Evolutionary conservation across 1,140 invertebrate species (phyloP).

Genomic region (Hylaeus volcanicus): DNA sequence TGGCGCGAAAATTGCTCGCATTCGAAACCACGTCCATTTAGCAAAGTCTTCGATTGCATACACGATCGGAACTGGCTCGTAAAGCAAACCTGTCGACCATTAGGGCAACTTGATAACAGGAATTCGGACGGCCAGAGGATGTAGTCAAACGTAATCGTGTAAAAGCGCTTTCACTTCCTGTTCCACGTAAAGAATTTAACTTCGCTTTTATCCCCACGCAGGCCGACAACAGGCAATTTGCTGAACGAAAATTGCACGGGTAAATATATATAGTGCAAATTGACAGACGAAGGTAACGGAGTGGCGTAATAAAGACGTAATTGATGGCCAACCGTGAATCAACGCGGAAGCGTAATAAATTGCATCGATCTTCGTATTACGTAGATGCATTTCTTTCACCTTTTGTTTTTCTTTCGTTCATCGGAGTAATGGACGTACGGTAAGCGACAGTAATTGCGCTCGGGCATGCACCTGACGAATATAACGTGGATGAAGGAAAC

Average conservation of each 20-base stretch:
- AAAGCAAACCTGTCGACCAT: neutral
- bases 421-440: too few relatives aligned
- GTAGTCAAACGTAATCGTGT: slow-evolving; percentile 22
- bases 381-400: neutral
- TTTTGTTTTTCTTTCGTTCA: neutral
- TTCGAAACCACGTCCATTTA: neutral
- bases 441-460: too few relatives aligned
- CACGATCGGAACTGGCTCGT: neutral
- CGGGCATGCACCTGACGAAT: too few relatives aligned
- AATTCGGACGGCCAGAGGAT: neutral
- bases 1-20: neutral
- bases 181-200: slow-evolving; percentile 18
- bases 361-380: neutral
- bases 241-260: neutral
- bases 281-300: neutral
- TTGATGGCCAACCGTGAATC: neutral
- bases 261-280: neutral
- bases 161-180: slow-evolving; percentile 43
- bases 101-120: neutral
- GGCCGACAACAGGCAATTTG: neutral
- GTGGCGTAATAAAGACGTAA: neutral
- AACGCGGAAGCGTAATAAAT: neutral
- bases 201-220: neutral
- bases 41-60: neutral
- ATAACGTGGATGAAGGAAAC: too few relatives aligned